Evolutionary conservation across 2,888 invertebrate genomes (phyloP).

Genomic region (Gymnoscelis rufifasciata): DNA sequence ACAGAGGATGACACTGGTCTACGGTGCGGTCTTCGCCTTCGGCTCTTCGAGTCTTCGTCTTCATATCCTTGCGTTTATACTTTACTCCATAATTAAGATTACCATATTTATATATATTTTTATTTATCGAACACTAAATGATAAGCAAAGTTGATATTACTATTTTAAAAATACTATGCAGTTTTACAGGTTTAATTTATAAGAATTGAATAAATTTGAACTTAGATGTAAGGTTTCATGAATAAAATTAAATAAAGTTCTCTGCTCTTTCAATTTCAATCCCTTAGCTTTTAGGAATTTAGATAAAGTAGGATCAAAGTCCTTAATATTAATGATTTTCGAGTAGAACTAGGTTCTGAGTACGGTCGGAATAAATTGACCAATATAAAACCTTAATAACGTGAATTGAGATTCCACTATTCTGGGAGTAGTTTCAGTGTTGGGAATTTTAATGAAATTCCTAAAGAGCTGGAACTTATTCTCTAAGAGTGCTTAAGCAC

Average conservation of each 20-base stretch:
- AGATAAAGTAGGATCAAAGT: constrained; percentile 8
- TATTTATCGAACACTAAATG: too few species aligned
- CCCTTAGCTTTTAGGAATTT: neutral
- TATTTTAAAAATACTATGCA: too few species aligned
- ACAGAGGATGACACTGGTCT: constrained; percentile 95
- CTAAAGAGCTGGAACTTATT: constrained; percentile 1
- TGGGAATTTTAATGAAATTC: constrained; percentile 14
- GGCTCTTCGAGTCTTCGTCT: constrained; percentile 32
- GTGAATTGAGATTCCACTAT: constrained; percentile 15
- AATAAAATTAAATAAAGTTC: constrained; percentile 7
- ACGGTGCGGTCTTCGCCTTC: constrained; percentile 45
- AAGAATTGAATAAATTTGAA: neutral
- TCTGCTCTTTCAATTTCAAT: constrained; percentile 9
- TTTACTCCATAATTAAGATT: too few species aligned
- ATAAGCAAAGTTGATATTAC: too few species aligned
- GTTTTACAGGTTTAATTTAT: too few species aligned
- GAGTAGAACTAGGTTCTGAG: constrained; percentile 9
- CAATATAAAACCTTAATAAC: constrained; percentile 6
- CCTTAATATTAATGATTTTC: constrained; percentile 9
- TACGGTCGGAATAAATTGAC: constrained; percentile 20
- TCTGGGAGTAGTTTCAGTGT: neutral
- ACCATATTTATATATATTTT: too few species aligned
- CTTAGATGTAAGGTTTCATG: neutral
- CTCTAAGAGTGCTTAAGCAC: too few species aligned
- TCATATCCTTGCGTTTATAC: constrained; percentile 12